phyloP scores from a whole-genome alignment of 2,888 invertebrate genomes.

The Drosophila borborema region DNA sequence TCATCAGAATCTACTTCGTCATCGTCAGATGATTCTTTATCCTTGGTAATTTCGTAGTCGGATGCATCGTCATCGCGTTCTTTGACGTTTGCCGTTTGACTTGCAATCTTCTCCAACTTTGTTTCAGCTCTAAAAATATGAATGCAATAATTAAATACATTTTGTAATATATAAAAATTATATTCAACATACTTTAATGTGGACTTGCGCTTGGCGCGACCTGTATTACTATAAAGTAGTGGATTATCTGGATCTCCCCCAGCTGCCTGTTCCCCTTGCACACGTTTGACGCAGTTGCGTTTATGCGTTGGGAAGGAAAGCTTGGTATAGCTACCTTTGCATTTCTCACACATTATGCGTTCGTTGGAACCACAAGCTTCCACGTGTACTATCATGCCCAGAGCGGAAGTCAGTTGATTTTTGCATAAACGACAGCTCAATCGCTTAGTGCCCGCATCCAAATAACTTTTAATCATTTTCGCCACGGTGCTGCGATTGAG shows the following conservation, averaged over 20 bases:
- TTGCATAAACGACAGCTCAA: conserved; percentile 81
- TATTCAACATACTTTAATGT: conserved; percentile 73
- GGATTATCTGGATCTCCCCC: neutral
- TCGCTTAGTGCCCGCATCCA: conserved; percentile 50
- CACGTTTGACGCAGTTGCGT: conserved; percentile 62
- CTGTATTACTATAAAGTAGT: conserved; percentile 72
- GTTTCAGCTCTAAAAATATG: conserved; percentile 76
- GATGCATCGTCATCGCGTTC: conserved; percentile 66
- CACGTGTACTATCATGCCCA: conserved; percentile 80
- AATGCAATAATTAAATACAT: neutral
- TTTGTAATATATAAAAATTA: too few relatives aligned
- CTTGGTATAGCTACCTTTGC: conserved; percentile 64
- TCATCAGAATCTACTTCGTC: conserved; percentile 67
- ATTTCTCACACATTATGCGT: conserved; percentile 73
- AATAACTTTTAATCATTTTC: conserved; percentile 60
- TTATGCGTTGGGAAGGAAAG: conserved; percentile 54
- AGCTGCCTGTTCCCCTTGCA: neutral
- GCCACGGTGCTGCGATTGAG: conserved; percentile 61
- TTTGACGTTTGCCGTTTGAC: conserved; percentile 34
- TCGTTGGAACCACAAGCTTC: conserved; percentile 74
- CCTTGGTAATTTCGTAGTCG: conserved; percentile 67
- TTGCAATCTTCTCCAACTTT: conserved; percentile 74
- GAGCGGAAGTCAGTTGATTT: conserved; percentile 64
- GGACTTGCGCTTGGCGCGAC: conserved; percentile 81
- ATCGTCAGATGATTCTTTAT: conserved; percentile 56